Conservation (phyloP, 2,888 invertebrate genomes). For the Drosophila stalkeri region DNA sequence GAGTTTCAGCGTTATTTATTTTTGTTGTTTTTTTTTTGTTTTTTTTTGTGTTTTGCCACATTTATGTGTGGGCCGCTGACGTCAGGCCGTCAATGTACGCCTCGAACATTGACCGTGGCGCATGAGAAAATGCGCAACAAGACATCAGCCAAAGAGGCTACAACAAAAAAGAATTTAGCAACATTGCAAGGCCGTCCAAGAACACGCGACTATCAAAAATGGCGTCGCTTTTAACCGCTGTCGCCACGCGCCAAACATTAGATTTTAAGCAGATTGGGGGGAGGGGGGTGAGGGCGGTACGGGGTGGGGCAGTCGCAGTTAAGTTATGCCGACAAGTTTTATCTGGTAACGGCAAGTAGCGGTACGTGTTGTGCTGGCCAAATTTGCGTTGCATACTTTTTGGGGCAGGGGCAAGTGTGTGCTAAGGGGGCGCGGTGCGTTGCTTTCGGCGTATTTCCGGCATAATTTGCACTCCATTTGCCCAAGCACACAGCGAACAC, state of each 20-base stretch:
- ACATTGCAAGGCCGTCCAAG: constrained; percentile 49
- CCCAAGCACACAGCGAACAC: constrained; percentile 31
- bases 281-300: background rate
- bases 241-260: constrained; percentile 69
- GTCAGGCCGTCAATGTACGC: constrained; percentile 55
- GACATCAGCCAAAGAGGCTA: constrained; percentile 41
- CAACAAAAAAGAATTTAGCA: background rate
- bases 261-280: background rate
- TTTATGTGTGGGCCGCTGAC: constrained; percentile 51
- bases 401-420: constrained; percentile 17
- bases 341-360: constrained; percentile 41
- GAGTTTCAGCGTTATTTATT: constrained; percentile 21
- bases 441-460: constrained; percentile 60
- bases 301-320: constrained; percentile 40
- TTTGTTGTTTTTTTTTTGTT: background rate
- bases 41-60: background rate
- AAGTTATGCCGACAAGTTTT: constrained; percentile 71
- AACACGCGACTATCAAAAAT: constrained; percentile 65
- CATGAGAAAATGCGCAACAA: constrained; percentile 76
- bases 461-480: constrained; percentile 77
- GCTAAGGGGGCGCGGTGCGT: constrained; percentile 2
- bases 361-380: constrained; percentile 45
- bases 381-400: constrained; percentile 48
- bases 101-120: constrained; percentile 65
- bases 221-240: constrained; percentile 56